Conservation (phyloP, 1,140 invertebrate species). For the Lepidostoma basale region DNA sequence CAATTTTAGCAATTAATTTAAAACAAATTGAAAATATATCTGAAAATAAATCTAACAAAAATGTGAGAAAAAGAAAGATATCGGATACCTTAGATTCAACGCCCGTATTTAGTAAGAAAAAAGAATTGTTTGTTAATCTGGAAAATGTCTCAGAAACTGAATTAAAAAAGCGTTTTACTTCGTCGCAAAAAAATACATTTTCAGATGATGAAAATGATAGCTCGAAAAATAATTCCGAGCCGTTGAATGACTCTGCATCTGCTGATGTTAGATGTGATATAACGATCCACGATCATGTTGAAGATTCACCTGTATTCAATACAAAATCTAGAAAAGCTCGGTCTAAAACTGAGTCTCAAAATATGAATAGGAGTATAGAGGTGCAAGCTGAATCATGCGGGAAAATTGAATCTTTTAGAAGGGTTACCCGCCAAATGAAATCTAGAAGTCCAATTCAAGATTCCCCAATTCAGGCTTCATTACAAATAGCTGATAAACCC, state of each 20-base stretch:
- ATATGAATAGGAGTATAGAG: too few relatives aligned
- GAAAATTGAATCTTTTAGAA: not conserved
- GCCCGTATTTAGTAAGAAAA: not conserved
- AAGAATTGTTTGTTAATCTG: too few relatives aligned
- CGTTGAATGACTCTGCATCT: not conserved
- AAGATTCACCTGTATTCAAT: too few relatives aligned
- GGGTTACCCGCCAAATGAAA: conserved; percentile 12
- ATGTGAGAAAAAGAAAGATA: conserved; percentile 22
- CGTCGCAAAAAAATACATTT: not conserved
- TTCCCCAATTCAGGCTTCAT: too few relatives aligned
- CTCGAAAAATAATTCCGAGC: not conserved
- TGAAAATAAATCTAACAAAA: not conserved
- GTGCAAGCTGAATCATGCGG: not conserved
- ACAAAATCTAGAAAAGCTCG: too few relatives aligned
- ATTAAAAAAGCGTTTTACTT: not conserved
- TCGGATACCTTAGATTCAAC: not conserved
- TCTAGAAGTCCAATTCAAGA: too few relatives aligned
- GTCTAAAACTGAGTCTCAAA: too few relatives aligned
- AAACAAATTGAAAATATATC: too few relatives aligned
- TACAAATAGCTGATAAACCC: too few relatives aligned
- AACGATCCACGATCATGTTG: too few relatives aligned
- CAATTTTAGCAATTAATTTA: too few relatives aligned
- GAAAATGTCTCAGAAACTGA: not conserved
- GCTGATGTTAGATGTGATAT: not conserved
- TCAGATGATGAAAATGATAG: not conserved